Base-by-base conservation (phyloP, 2,113 vertebrate genomes). In the Xyrauchen texanus region DNA sequence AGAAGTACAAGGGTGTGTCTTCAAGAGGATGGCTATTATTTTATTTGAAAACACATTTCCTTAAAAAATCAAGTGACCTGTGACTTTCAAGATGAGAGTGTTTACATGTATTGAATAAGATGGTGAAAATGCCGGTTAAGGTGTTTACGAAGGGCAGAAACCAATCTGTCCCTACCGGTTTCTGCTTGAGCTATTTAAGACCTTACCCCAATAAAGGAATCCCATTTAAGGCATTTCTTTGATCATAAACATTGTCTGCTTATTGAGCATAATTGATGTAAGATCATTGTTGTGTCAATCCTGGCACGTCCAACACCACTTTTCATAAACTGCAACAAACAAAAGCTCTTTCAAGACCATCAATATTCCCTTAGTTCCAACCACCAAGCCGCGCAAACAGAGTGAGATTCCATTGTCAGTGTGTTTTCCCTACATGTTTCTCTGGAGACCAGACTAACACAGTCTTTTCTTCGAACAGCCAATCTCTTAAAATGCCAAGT, bases 401-500 rank as follows among this genome's bases (percentile, higher is more conserved):
- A 49, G 79, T 84, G 80, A 89, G 88, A 91, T 90, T 88, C 86
- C 89, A 86, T 83, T 83, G 85, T 85, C 83, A 91, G 90, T 92
- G 21, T 34, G 78, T 91, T 89, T 88, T 80, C 81, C 80, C 86
- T 44, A 82, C 85, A 82, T 84, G 89, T 84, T 89, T 87, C 94
- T 91, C 93, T 86, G 78, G 93, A 93, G 93, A 93, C 57, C 70
- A 62, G 88, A 72, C 89, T 88, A 90, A 90, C 86, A 84, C 88
- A 89, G 86, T 85, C 90, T 91, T 91, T 89, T 86, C 87, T 84
- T 77, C 89, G 88, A 87, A 88, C 77, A 62, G 69, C 85, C 92
- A 90, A 92, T 94, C 92, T 94, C 92, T 92, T 88, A 91, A 90
- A 93, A 86, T 87, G 91, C 91, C 86, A 81, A 92, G 91, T 92